phyloP scores from a whole-genome alignment of 2,888 invertebrate species.

The Physocephala rufipes region DNA sequence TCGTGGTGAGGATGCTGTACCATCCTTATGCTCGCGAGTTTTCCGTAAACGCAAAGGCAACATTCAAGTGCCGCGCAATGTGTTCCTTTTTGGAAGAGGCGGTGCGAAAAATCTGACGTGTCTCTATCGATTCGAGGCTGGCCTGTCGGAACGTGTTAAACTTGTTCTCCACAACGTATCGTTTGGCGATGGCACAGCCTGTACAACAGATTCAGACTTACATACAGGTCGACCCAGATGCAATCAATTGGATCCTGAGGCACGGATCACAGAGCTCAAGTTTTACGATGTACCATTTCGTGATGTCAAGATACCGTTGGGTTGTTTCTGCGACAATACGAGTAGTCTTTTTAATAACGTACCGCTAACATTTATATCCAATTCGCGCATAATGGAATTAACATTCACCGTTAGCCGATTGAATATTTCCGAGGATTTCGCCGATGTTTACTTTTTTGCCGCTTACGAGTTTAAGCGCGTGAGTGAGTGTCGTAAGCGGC shows the following conservation, averaged over 20 bases:
- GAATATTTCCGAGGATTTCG: conserved; percentile 82
- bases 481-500: conserved; percentile 73
- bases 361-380: conserved; percentile 73
- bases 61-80: conserved; percentile 75
- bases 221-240: conserved; percentile 77
- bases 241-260: conserved; percentile 63
- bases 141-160: conserved; percentile 72
- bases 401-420: conserved; percentile 79
- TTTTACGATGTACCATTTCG: conserved; percentile 76
- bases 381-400: conserved; percentile 77
- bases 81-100: conserved; percentile 85
- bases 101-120: conserved; percentile 81
- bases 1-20: conserved; percentile 66
- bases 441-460: conserved; percentile 82
- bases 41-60: conserved; percentile 74
- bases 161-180: conserved; percentile 77
- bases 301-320: conserved; percentile 74
- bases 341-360: conserved; percentile 69
- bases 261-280: conserved; percentile 69
- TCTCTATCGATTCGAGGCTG: conserved; percentile 79
- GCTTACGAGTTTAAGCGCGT: conserved; percentile 74
- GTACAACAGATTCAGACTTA: conserved; percentile 76
- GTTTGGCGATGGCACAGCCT: conserved; percentile 74
- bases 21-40: conserved; percentile 70
- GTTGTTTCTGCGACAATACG: conserved; percentile 83